phyloP scores from a whole-genome alignment of 2,888 invertebrate species.

The Cylindroiulus punctatus region DNA sequence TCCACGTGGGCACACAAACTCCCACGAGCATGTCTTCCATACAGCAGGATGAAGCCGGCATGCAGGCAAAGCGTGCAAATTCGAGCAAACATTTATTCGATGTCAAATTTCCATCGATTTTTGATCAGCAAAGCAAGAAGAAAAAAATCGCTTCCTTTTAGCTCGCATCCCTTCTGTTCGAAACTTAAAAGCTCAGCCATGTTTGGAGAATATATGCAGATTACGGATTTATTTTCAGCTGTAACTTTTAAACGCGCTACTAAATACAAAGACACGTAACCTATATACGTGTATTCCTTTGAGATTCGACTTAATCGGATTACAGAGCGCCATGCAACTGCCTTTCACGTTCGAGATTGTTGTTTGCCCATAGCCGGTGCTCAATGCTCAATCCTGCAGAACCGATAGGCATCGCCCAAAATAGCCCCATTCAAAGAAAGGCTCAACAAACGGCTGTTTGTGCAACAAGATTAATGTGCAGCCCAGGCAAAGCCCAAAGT shows the following conservation, averaged over 20 bases:
- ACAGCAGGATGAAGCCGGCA: neutral
- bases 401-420: conserved; percentile 18
- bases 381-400: conserved; percentile 15
- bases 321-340: conserved; percentile 24
- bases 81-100: conserved; percentile 1
- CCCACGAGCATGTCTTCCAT: neutral
- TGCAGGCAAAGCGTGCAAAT: neutral
- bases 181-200: conserved; percentile 27
- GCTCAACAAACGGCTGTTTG: conserved; percentile 25
- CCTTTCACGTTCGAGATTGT: conserved; percentile 22
- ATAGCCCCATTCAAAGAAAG: conserved; percentile 19
- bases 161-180: neutral
- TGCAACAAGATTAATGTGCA: conserved; percentile 27
- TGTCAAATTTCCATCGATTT: conserved; percentile 29
- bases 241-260: conserved; percentile 27
- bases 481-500: neutral
- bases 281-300: conserved; percentile 28
- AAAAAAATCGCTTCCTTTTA: conserved; percentile 22
- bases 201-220: conserved; percentile 19
- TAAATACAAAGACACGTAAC: conserved; percentile 22
- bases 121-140: conserved; percentile 11
- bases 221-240: conserved; percentile 28
- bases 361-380: neutral
- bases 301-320: conserved; percentile 27
- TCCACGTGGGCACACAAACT: too few relatives aligned